Base-by-base conservation (phyloP, 2,888 invertebrate species). In the Synanthedon vespiformis region DNA sequence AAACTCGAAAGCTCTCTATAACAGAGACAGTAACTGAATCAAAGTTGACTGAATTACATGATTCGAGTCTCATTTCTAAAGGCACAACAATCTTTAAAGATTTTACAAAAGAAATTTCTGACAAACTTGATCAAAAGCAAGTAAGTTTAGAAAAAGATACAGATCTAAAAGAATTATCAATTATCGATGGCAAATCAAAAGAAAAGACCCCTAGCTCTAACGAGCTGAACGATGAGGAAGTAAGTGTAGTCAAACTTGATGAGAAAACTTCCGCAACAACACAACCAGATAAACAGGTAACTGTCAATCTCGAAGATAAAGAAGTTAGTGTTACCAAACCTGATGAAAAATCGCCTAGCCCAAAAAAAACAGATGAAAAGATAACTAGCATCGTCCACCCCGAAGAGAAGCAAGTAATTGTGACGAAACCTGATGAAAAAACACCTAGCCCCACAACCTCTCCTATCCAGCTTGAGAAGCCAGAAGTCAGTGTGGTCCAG, bases 81-180 rank as follows among this genome's bases (percentile, higher is more conserved):
- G 27, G n/a, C 34, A 11, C 8, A 40, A 40, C 27, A 40, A 34
- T 34, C 3, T 27, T 50, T 40, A 40, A 40, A n/a, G 14, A 44
- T 13, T 62, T 34, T 3, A 34, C 6, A 34, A 34, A 34, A 34
- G 34, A 34, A 55, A 54, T 68, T 76, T 76, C 77, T 75, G 68
- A 69, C 74, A 69, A 68, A 81, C 80, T 81, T 81, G 82, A 80
- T 77, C 56, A 63, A 58, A 77, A 63, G 77, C 80, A 81, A 81
- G 80, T 80, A 68, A 61, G 74, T 77, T 65, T 67, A 74, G 80
- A 81, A 73, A 77, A 70, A 62, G 66, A 73, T 70, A 63, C 63
- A 55, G 11, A 12, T 48, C 54, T 6, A 44, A 18, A 8, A 53
- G 56, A 51, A 22, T 53, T 49, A 34, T 34, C 34, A 10, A 34